Percentiles rank a stretch among this genome's conserved stretches.
phyloP scores from a whole-genome alignment of 2,888 invertebrate genomes.

The Epistrophe grossulariae region DNA sequence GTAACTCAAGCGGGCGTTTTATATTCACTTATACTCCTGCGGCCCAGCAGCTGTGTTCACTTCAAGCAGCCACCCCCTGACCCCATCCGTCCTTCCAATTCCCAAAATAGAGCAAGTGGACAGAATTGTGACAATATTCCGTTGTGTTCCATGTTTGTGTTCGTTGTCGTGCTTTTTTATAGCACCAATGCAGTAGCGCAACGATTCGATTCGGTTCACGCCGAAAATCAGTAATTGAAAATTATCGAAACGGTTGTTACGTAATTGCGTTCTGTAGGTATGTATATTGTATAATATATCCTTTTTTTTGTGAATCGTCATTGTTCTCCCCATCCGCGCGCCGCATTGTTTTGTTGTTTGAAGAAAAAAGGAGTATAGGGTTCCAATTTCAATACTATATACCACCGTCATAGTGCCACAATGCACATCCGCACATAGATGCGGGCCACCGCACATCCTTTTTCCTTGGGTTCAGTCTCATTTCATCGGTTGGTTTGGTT shows the following conservation, averaged over 20 bases:
- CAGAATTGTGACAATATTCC: constrained; percentile 66
- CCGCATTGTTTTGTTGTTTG: not conserved
- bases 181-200: constrained; percentile 59
- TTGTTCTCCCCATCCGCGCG: constrained; percentile 32
- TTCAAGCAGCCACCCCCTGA: constrained; percentile 8
- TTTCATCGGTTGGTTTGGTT: constrained; percentile 72
- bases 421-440: constrained; percentile 75
- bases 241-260: constrained; percentile 84
- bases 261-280: constrained; percentile 83
- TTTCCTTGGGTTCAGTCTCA: constrained; percentile 68
- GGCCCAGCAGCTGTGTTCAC: constrained; percentile 46
- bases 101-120: constrained; percentile 56
- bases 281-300: too few species aligned
- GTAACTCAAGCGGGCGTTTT: constrained; percentile 37
- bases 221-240: constrained; percentile 81
- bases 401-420: constrained; percentile 31
- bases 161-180: constrained; percentile 50
- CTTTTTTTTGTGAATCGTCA: constrained; percentile 51
- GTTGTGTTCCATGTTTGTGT: constrained; percentile 53
- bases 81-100: constrained; percentile 8
- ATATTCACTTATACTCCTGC: constrained; percentile 18
- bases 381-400: constrained; percentile 33
- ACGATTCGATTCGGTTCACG: constrained; percentile 75
- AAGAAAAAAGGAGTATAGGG: constrained; percentile 14
- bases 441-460: constrained; percentile 76